These are phyloP conservation scores for Myzus persicae DNA, from an alignment of 1,140 invertebrate genomes.

Conservation along the genomic window DNA sequence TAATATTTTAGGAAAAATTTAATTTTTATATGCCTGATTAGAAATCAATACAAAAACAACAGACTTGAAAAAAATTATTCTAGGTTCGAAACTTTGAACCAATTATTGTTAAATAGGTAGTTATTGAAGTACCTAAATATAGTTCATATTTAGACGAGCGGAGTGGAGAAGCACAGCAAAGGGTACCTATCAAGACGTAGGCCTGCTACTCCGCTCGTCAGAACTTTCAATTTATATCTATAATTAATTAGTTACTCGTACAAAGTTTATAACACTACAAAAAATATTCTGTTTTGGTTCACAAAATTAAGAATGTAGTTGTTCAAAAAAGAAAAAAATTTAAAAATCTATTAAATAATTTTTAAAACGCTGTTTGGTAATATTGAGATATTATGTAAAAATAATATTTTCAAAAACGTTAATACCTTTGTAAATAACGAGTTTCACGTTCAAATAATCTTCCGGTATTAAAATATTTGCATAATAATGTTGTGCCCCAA, in stretches of 20 bases:
- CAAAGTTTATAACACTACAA: neutral
- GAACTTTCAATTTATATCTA: neutral
- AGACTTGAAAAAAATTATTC: neutral
- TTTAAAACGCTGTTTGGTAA: neutral
- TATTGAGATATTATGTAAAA: neutral
- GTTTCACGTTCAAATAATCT: neutral
- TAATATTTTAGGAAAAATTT: neutral
- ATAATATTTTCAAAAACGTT: neutral
- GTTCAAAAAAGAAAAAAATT: neutral
- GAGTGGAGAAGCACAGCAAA: neutral
- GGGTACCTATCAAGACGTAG: too few relatives aligned
- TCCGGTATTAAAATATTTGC: too few relatives aligned
- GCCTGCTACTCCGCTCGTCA: neutral
- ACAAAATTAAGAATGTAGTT: neutral
- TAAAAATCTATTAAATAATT: neutral
- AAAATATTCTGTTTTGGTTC: neutral
- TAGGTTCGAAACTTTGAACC: neutral
- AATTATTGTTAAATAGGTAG: neutral
- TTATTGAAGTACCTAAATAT: neutral
- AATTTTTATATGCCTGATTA: neutral
- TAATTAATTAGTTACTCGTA: neutral
- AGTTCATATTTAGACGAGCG: accelerated
- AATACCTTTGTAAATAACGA: neutral
- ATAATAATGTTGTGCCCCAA: neutral
- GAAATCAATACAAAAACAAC: neutral